Conservation (phyloP, 2,888 invertebrate genomes). For the Polydrusus tereticollis region DNA sequence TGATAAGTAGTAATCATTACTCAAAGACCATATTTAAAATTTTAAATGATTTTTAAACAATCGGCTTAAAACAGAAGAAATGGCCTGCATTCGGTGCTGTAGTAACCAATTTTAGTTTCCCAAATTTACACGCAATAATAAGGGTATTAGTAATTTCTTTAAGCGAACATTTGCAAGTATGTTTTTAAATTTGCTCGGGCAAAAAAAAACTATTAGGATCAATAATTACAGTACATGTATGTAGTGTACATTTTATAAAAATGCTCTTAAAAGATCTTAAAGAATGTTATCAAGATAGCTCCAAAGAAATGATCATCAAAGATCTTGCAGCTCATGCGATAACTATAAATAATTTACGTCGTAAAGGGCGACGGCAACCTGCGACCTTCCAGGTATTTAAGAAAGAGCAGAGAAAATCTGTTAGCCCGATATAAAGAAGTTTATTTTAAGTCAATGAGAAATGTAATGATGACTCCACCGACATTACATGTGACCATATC, state of each 20-base stretch:
- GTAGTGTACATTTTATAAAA: slow-evolving; percentile 44
- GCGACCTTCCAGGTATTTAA: too few species aligned
- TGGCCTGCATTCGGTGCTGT: slow-evolving; percentile 47
- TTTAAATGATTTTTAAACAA: slow-evolving; percentile 41
- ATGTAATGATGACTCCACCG: too few species aligned
- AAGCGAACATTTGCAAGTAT: slow-evolving; percentile 37
- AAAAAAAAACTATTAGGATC: background rate
- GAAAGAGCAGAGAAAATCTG: too few species aligned
- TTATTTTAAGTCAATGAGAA: too few species aligned
- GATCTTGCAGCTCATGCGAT: background rate
- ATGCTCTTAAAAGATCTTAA: slow-evolving; percentile 44
- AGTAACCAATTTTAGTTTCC: slow-evolving; percentile 50
- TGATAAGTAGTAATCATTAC: slow-evolving; percentile 36
- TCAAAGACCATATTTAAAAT: slow-evolving; percentile 45
- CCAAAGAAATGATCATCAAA: background rate
- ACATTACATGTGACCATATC: too few species aligned
- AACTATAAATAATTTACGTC: too few species aligned
- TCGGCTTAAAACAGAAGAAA: slow-evolving; percentile 34
- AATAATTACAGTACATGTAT: slow-evolving; percentile 33
- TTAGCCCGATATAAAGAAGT: too few species aligned
- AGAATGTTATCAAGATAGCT: background rate
- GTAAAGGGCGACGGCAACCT: too few species aligned
- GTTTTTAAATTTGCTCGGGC: background rate
- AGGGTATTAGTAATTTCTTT: slow-evolving; percentile 32
- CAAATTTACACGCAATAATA: slow-evolving; percentile 44